Evolutionary conservation across 2,888 invertebrate species (phyloP).

Genomic region (Amphipoea lucens): DNA sequence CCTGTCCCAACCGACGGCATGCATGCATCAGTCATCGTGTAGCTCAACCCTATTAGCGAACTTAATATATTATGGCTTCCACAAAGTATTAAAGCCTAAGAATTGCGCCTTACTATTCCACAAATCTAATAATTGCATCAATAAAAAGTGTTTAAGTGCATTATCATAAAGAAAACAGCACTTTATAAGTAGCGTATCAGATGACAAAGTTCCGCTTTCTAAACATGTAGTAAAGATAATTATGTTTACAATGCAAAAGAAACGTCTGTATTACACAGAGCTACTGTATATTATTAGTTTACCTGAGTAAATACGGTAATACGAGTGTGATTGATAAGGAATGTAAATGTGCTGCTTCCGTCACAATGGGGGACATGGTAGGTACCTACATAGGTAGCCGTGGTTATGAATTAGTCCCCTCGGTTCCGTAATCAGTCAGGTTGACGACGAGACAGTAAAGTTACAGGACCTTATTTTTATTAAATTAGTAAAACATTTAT

Average conservation of each 20-base stretch:
- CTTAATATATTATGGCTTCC: too few species aligned
- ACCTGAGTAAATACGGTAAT: slow-evolving; percentile 41
- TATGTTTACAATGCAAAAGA: slow-evolving; percentile 38
- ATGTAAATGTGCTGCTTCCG: slow-evolving; percentile 28
- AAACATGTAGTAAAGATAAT: slow-evolving; percentile 40
- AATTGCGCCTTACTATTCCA: not conserved
- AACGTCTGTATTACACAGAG: slow-evolving; percentile 30
- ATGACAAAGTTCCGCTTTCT: slow-evolving; percentile 16
- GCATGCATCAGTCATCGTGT: not conserved
- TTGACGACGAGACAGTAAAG: slow-evolving; percentile 15
- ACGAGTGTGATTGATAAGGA: slow-evolving; percentile 36
- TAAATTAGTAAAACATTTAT: not conserved
- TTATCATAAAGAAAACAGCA: slow-evolving; percentile 26
- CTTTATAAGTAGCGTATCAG: not conserved
- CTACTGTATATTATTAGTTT: slow-evolving; percentile 52
- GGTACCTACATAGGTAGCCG: not conserved
- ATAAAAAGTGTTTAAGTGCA: slow-evolving; percentile 31
- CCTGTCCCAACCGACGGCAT: too few species aligned
- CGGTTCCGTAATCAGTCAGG: slow-evolving; percentile 47
- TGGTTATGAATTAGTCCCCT: slow-evolving; percentile 57
- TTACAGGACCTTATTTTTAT: slow-evolving; percentile 14
- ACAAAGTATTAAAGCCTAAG: not conserved
- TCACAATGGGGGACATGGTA: slow-evolving; percentile 9
- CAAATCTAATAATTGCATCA: slow-evolving; percentile 22
- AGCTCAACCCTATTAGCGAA: not conserved